Percentiles rank a stretch among this genome's conserved stretches.
phyloP scores from a whole-genome alignment of 2,888 invertebrate genomes.

The Thera obeliscata region DNA sequence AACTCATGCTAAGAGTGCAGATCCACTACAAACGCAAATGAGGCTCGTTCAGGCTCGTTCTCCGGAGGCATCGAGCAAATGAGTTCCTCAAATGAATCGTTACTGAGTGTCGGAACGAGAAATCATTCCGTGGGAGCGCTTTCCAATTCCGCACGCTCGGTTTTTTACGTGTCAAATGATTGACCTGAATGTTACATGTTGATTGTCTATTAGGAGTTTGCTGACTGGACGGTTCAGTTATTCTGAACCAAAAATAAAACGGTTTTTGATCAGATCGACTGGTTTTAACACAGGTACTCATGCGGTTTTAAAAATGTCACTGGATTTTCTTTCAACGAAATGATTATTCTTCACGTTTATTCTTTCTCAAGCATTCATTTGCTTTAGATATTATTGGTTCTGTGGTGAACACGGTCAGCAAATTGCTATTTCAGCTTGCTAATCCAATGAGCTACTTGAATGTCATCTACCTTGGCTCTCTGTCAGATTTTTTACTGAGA shows the following conservation, averaged over 20 bases:
- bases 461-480: no score
- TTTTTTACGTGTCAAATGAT: constrained; percentile 53
- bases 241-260: neutral
- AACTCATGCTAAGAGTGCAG: constrained; percentile 42
- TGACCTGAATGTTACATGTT: constrained; percentile 45
- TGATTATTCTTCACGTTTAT: no score
- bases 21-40: constrained; percentile 71
- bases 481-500: no score
- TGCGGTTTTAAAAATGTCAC: no score
- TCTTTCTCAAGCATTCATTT: no score
- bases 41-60: constrained; percentile 72
- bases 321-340: no score
- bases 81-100: constrained; percentile 80
- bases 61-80: constrained; percentile 69
- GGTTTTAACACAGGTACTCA: neutral
- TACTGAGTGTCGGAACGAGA: constrained; percentile 72
- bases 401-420: no score
- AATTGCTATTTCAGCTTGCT: no score
- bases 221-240: neutral
- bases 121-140: constrained; percentile 63
- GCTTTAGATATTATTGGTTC: no score
- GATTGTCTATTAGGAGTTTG: constrained; percentile 32
- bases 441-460: no score
- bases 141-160: constrained; percentile 63
- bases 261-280: neutral